phyloP scores from a whole-genome alignment of 92 coral and sea anemone species.

The Epizoanthus scotinus region DNA sequence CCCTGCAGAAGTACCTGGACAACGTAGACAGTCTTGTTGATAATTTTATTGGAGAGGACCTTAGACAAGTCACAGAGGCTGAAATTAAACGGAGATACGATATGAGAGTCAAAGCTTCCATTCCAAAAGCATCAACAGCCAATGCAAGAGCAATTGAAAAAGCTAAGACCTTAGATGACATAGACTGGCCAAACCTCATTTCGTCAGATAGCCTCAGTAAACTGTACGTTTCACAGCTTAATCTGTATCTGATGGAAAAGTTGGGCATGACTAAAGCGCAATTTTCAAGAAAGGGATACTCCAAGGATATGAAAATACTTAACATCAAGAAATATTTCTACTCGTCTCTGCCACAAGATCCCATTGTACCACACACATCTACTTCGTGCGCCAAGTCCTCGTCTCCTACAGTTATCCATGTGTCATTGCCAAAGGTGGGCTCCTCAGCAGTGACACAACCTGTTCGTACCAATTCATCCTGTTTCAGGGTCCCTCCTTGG shows the following conservation, averaged over 20 bases:
- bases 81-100: constrained; percentile 22
- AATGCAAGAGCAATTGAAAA: constrained; percentile 49
- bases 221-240: constrained; percentile 45
- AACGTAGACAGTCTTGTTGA: constrained; percentile 43
- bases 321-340: constrained; percentile 46
- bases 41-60: constrained; percentile 39
- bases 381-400: background rate
- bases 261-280: constrained; percentile 28
- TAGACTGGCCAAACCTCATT: constrained; percentile 45
- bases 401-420: background rate
- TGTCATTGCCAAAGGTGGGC: background rate
- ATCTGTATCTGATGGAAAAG: constrained; percentile 40
- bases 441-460: constrained; percentile 18
- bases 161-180: constrained; percentile 41
- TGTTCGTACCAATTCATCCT: constrained; percentile 3
- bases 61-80: constrained; percentile 12
- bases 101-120: constrained; percentile 35
- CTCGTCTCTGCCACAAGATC: constrained; percentile 11
- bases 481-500: constrained; percentile 36
- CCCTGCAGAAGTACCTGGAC: constrained; percentile 23
- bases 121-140: constrained; percentile 40
- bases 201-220: constrained; percentile 16
- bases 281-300: constrained; percentile 22
- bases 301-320: constrained; percentile 39
- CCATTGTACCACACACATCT: constrained; percentile 13